Evolutionary conservation across 2,113 vertebrate genomes (phyloP).

Genomic region (Empidonax traillii): DNA sequence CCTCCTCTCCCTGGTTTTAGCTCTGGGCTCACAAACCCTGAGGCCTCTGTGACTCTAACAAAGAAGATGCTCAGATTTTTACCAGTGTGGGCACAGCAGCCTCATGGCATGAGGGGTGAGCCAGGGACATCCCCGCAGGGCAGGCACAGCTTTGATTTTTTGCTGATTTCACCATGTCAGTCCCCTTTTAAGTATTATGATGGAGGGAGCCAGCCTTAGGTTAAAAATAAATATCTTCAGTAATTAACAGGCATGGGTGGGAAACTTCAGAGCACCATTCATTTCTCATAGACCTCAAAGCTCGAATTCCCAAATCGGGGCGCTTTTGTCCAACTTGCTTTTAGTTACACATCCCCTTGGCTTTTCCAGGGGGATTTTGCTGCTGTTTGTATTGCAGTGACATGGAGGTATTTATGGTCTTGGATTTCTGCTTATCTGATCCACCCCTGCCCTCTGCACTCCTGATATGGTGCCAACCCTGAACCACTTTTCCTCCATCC

Average conservation of each 20-base stretch:
- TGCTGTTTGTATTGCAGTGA: background rate
- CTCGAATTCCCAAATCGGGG: background rate
- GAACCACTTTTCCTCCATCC: background rate
- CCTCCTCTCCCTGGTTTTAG: background rate
- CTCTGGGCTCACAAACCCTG: background rate
- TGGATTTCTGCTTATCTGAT: constrained; percentile 35
- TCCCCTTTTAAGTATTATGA: background rate
- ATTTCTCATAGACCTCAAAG: background rate
- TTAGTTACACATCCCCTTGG: background rate
- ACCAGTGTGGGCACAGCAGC: background rate
- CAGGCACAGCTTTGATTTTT: background rate
- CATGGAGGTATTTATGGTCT: constrained; percentile 22
- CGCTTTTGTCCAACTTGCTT: background rate
- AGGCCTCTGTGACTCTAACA: background rate
- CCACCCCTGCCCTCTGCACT: constrained; percentile 11
- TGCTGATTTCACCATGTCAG: background rate
- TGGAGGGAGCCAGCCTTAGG: background rate
- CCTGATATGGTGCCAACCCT: background rate
- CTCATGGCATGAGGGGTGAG: background rate
- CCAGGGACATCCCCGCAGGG: background rate
- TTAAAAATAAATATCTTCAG: background rate
- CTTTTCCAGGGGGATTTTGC: background rate
- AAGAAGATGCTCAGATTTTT: background rate
- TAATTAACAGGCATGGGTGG: background rate
- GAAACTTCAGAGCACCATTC: background rate